Base-by-base conservation (phyloP, 2,888 invertebrate genomes). In the Micoletzkya japonica region DNA sequence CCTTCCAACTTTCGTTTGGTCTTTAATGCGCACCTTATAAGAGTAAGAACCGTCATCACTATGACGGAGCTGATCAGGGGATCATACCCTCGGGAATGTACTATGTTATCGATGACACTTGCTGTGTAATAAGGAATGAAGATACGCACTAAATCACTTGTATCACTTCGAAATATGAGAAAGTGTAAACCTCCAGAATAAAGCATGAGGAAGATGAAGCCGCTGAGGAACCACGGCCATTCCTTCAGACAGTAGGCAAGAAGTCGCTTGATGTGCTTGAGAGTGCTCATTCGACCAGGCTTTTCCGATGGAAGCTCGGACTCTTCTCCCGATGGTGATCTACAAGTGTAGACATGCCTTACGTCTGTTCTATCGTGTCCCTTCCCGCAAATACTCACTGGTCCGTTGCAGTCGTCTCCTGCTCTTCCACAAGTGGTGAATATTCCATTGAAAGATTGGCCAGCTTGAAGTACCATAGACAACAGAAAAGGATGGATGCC, bases 71-170 rank as follows among this genome's bases (percentile, higher is more conserved):
- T 60, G 52, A 81, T 28, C 6, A 83, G 72, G 1, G 67, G 61
- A 6, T 57, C 36, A 59, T 79, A 74, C 39, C 76, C 76, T 2
- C 73, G 59, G 50, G 58, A 68, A 49, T 80, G 68, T 17, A 85
- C 81, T 28, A 85, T 84, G 32, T 74, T 76, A 7, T 77, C 69
- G 50, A 85, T 83, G 1, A 85, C 84, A 59, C 76, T 73, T 30
- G 82, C 85, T 56, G 81, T 86, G 73, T 77, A 81, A 30, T 74
- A 74, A 2, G 85, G 85, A 54, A 85, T 82, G 71, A 85, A 85
- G 28, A 86, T 78, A 26, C 85, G 79, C 4, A 84, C 85, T 83
- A 64, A 70, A 81, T 79, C n/a, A 28, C 28, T 6, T 66, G 2
- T n/a, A n/a, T n/a, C 30, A 52, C 26, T 24, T 32, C 67, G 70